A percentile compares a stretch with the other conserved stretches of the same genome.
Conservation (phyloP, 2,888 invertebrate species). For the Pollenia amentaria region DNA sequence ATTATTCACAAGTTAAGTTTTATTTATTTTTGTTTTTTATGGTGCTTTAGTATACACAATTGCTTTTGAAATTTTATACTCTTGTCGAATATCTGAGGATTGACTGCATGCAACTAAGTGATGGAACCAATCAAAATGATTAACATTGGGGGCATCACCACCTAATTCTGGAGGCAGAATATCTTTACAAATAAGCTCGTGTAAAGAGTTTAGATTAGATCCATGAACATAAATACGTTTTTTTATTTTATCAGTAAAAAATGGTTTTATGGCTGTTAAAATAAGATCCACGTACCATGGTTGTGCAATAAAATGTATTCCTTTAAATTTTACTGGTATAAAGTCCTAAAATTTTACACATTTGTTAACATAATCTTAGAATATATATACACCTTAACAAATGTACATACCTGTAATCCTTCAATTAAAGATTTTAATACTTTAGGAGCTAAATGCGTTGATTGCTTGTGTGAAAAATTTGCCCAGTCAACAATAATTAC, state of each 20-base stretch:
- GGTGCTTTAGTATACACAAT: conserved; percentile 78
- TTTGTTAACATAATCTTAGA: too few species aligned
- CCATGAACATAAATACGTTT: conserved; percentile 92
- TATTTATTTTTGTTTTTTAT: neutral
- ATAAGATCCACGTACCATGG: conserved; percentile 96
- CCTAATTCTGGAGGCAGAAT: conserved; percentile 95
- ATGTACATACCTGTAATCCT: conserved; percentile 88
- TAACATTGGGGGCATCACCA: conserved; percentile 93
- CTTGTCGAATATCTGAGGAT: conserved; percentile 76
- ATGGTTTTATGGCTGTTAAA: conserved; percentile 92
- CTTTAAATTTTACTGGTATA: conserved; percentile 94
- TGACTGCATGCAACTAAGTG: conserved; percentile 85
- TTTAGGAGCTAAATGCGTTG: conserved; percentile 90
- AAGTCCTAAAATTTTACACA: conserved; percentile 87
- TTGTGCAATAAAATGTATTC: conserved; percentile 94
- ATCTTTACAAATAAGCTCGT: conserved; percentile 91
- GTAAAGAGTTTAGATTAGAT: conserved; percentile 91
- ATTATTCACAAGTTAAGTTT: too few species aligned
- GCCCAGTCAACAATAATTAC: conserved; percentile 96
- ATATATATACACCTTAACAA: neutral
- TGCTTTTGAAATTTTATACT: conserved; percentile 80
- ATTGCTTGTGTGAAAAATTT: conserved; percentile 93
- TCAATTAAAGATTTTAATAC: conserved; percentile 93
- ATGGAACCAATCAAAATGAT: conserved; percentile 89
- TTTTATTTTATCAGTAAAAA: conserved; percentile 93